phyloP scores from a whole-genome alignment of 2,113 vertebrate species.

The Lates calcarifer region DNA sequence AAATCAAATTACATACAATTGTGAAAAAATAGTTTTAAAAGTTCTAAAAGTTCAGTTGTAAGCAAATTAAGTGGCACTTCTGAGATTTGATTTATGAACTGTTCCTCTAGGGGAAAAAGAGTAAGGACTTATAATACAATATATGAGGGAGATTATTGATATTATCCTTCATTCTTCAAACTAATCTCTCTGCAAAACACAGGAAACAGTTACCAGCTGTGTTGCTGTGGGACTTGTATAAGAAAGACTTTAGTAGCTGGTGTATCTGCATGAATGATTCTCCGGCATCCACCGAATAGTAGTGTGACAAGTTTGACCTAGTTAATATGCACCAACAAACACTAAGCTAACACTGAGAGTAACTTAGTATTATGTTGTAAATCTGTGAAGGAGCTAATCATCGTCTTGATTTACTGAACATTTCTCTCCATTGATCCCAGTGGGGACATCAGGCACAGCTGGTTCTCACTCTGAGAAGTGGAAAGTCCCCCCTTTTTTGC shows the following conservation, averaged over 20 bases:
- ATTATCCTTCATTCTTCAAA: conserved; percentile 40
- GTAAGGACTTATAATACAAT: too few relatives aligned
- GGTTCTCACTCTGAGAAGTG: conserved; percentile 59
- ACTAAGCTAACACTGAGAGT: not conserved
- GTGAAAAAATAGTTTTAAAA: not conserved
- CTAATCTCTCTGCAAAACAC: conserved; percentile 34
- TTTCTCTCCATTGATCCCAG: conserved; percentile 20
- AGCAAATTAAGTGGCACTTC: not conserved
- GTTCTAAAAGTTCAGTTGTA: too few relatives aligned
- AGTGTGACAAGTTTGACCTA: not conserved
- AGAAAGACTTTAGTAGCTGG: not conserved
- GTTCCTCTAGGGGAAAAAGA: not conserved
- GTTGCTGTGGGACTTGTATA: conserved; percentile 3
- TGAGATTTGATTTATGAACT: not conserved
- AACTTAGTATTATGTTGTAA: not conserved
- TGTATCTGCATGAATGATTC: not conserved
- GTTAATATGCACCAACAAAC: not conserved
- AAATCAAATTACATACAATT: not conserved
- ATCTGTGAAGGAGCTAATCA: conserved; percentile 6
- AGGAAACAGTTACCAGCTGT: conserved; percentile 49
- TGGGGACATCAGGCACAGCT: conserved; percentile 59
- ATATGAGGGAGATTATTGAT: conserved; percentile 37
- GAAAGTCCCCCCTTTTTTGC: conserved; percentile 62
- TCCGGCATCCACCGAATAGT: not conserved
- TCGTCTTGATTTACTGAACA: conserved; percentile 23